Evolutionary conservation across 2,888 invertebrate species (phyloP).

Genomic region (Papilio protenor): DNA sequence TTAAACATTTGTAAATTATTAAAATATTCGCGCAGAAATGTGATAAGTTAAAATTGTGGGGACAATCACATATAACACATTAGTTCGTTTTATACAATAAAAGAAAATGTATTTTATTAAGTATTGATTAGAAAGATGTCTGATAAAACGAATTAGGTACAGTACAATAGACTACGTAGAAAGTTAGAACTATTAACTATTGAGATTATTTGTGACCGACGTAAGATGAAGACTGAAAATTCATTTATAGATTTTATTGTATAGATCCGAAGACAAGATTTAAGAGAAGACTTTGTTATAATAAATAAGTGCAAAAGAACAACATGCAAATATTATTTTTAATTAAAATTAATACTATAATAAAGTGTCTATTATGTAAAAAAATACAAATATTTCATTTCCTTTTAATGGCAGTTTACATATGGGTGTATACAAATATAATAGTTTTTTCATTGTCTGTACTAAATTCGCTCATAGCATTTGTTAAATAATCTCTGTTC

Average conservation of each 20-base stretch:
- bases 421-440: constrained; percentile 27
- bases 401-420: background rate
- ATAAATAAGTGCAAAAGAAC: background rate
- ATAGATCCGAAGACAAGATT: background rate
- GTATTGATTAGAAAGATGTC: background rate
- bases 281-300: background rate
- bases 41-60: background rate
- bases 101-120: background rate
- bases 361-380: constrained; percentile 26
- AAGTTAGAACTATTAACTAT: background rate
- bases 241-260: background rate
- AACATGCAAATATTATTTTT: constrained; percentile 8
- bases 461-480: constrained; percentile 30
- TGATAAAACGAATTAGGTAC: background rate
- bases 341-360: constrained; percentile 14
- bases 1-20: background rate
- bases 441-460: constrained; percentile 31
- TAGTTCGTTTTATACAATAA: background rate
- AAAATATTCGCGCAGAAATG: background rate
- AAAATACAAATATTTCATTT: constrained; percentile 27
- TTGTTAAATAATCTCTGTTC: constrained; percentile 27
- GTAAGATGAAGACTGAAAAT: background rate
- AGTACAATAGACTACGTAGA: background rate
- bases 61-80: background rate
- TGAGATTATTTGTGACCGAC: constrained; percentile 16